Conservation (phyloP, 2,797 vertebrate genomes). For the Kryptopterus vitreolus region DNA sequence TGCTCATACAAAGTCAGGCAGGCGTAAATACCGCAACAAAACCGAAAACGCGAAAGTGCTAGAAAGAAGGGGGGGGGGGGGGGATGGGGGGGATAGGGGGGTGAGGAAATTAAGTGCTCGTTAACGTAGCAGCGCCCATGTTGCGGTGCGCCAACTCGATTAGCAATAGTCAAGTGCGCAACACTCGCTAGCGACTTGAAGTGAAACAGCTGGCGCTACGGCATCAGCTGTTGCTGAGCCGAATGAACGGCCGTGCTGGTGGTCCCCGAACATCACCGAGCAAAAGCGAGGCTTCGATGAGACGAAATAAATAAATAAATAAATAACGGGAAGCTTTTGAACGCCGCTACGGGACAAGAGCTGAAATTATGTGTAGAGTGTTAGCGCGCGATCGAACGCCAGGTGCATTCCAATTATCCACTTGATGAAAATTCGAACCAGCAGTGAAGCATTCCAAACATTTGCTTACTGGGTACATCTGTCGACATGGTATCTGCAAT, state of each 20-base stretch:
- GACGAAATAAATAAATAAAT: too few species aligned
- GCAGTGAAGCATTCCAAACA: background rate
- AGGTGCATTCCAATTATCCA: constrained; percentile 19
- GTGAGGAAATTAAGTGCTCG: background rate
- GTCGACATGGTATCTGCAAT: background rate
- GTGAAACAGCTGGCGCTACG: constrained; percentile 15
- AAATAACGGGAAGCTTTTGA: background rate
- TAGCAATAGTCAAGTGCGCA: constrained; percentile 25
- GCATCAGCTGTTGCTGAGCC: background rate
- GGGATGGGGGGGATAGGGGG: too few species aligned
- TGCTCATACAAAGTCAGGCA: background rate
- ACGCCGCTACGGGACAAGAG: background rate
- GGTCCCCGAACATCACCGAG: background rate
- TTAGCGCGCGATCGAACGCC: background rate
- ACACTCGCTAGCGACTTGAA: constrained; percentile 28
- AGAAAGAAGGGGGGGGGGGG: background rate
- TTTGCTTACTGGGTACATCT: background rate
- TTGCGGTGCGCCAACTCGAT: constrained; percentile 1
- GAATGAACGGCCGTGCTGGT: constrained; percentile 23
- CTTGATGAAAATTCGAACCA: constrained; percentile 17
- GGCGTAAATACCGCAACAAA: background rate
- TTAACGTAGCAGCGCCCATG: background rate
- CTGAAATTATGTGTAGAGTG: background rate
- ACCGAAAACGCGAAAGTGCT: background rate
- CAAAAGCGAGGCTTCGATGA: background rate